Evolutionary conservation across 2,797 vertebrate species (phyloP).

Genomic region (Hoplostethus atlanticus): DNA sequence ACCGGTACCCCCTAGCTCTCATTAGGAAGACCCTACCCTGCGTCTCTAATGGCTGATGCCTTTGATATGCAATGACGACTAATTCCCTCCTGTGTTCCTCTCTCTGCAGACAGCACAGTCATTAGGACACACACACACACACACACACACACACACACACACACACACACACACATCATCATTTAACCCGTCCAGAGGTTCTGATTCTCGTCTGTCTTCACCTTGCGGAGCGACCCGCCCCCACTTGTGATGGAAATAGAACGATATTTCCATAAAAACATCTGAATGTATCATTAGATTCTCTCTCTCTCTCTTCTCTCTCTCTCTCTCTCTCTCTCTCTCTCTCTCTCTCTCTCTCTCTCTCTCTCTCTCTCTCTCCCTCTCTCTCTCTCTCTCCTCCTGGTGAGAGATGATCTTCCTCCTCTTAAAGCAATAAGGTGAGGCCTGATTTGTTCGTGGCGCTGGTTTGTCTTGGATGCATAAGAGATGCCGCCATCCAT

Average conservation of each 20-base stretch:
- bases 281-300: conserved; percentile 81
- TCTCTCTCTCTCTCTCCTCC: conserved; percentile 20
- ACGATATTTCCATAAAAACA: conserved; percentile 84
- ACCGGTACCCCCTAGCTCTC: conserved; percentile 68
- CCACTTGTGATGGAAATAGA: conserved; percentile 83
- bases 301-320: conserved; percentile 21
- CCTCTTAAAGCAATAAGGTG: conserved; percentile 79
- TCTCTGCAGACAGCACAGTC: conserved; percentile 78
- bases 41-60: conserved; percentile 77
- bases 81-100: conserved; percentile 83
- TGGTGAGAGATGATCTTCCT: conserved; percentile 70
- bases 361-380: conserved; percentile 12
- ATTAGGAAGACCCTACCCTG: conserved; percentile 78
- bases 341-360: background rate
- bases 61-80: conserved; percentile 87
- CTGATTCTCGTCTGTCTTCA: conserved; percentile 73
- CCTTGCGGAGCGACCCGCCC: conserved; percentile 76
- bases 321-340: no score
- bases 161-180: conserved; percentile 60
- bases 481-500: conserved; percentile 77
- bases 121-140: conserved; percentile 70
- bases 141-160: conserved; percentile 41
- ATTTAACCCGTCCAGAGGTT: conserved; percentile 82
- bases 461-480: conserved; percentile 74
- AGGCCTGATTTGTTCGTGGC: conserved; percentile 77